Conservation (phyloP, 2,888 invertebrate species). For the Sarcophaga rosellei region DNA sequence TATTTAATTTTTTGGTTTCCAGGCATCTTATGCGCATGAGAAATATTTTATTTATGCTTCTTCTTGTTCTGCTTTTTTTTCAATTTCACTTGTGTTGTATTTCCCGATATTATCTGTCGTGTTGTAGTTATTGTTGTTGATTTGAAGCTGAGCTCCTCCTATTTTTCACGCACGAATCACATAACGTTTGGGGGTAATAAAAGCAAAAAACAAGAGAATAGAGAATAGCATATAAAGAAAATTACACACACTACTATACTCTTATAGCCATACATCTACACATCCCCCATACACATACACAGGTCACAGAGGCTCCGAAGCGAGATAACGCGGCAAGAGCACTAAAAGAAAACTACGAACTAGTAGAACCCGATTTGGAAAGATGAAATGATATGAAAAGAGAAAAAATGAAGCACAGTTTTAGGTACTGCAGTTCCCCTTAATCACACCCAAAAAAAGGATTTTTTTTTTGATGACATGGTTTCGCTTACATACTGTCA, state of each 20-base stretch:
- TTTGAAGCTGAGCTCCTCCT: slow-evolving; percentile 76
- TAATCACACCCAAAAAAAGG: slow-evolving; percentile 13
- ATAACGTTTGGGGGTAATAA: slow-evolving; percentile 64
- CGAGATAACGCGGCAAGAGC: not conserved
- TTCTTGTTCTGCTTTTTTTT: not conserved
- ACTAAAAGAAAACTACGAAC: slow-evolving; percentile 1
- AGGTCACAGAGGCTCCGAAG: slow-evolving; percentile 6
- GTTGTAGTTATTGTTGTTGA: slow-evolving; percentile 42
- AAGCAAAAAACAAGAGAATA: slow-evolving; percentile 37
- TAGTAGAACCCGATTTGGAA: not conserved
- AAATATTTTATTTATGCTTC: slow-evolving; percentile 29
- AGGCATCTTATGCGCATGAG: slow-evolving; percentile 70
- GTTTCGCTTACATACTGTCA: not conserved
- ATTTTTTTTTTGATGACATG: not conserved
- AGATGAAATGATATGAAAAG: not conserved
- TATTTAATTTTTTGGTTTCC: not conserved
- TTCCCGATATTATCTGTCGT: slow-evolving; percentile 31
- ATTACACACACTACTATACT: not conserved
- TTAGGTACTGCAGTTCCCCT: slow-evolving; percentile 56
- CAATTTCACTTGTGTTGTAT: not conserved
- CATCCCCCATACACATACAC: not conserved
- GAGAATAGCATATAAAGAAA: slow-evolving; percentile 43
- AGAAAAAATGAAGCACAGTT: slow-evolving; percentile 42
- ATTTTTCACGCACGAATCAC: slow-evolving; percentile 78
- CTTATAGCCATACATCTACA: not conserved